Conservation (phyloP, 2,888 invertebrate genomes). For the Prosopocoilus inquinatus region DNA sequence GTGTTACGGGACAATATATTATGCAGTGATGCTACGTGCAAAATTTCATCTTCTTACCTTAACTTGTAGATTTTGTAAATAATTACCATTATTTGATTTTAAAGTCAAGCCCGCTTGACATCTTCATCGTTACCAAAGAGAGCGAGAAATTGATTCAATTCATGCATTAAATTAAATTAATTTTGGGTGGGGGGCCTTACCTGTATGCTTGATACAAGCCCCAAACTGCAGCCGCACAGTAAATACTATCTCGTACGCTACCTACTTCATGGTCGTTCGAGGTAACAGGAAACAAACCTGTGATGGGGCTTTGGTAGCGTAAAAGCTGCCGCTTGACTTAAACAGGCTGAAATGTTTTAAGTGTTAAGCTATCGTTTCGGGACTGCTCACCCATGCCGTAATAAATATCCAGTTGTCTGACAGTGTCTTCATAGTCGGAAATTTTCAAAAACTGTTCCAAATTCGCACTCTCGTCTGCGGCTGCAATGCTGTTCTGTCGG, state of each 20-base stretch:
- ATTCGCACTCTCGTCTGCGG: constrained; percentile 65
- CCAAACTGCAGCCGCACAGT: constrained; percentile 96
- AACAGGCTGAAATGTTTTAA: constrained; percentile 25
- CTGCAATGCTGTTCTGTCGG: not conserved
- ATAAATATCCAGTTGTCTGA: constrained; percentile 86
- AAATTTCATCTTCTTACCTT: too few relatives aligned
- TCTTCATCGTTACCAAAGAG: too few relatives aligned
- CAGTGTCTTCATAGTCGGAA: constrained; percentile 86
- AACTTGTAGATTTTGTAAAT: too few relatives aligned
- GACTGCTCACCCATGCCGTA: constrained; percentile 80
- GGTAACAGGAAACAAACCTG: constrained; percentile 87
- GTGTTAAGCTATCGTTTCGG: not conserved
- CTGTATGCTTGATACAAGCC: constrained; percentile 95
- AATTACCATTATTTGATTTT: too few relatives aligned
- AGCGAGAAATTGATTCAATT: too few relatives aligned
- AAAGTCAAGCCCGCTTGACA: too few relatives aligned
- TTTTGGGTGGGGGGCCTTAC: constrained; percentile 49
- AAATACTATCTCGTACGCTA: constrained; percentile 93
- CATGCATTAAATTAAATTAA: too few relatives aligned
- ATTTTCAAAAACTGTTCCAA: constrained; percentile 78
- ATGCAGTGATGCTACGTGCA: too few relatives aligned
- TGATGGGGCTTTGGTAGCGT: constrained; percentile 88
- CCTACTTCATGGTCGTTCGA: constrained; percentile 77
- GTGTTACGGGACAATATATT: too few relatives aligned
- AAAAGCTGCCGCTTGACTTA: constrained; percentile 88